Evolutionary conservation across 2,888 invertebrate genomes (phyloP), one percentile per base, ranked within the genome.

Genomic region (Chironomus tentans): DNA sequence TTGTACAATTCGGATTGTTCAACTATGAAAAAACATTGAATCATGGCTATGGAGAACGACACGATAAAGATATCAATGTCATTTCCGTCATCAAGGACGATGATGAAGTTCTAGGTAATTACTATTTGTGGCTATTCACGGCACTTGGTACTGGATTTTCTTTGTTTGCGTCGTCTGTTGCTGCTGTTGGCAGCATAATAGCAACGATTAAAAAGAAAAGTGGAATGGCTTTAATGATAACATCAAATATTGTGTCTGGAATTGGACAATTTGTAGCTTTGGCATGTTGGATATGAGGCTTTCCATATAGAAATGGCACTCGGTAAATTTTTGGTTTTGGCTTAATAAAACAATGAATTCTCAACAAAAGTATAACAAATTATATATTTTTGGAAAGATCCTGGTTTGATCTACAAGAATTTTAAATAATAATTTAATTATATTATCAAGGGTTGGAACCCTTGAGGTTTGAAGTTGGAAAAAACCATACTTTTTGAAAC

Each of bases 1-100:
- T 88, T 78, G 89, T 95, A 77, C 89, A 91, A 81, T 93, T 95
- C 81, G 97, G 97, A 0, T 87, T 97, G 7, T 94, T 97, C 81
- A 90, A 91, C 2, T 76, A 76, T 50, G 48, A 69, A 22, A 76
- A 68, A 28, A 68, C 69, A 5, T 18, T 68, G 28, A 69, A 69
- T 28, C 68, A 56, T 48, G 69, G 69, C 6, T 76, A 76, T 69
- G 76, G 69, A 12, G 28, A 46, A 38, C 18, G 69, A n/a, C 13
- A 69, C 22, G 50, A 48, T 47, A 65, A 65, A 21, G 47, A 68
- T n/a, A 21, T 22, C n/a, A 68, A 18, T 50, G 83, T 83, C 71
- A 81, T 82, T 62, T 78, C 80, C 0, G 81, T 84, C 2, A 81
- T 84, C 18, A 80, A 80, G 77, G 84, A 84, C 76, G 81, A 82